Base-by-base conservation (phyloP, 2,113 vertebrate species). In the Heteronetta atricapilla region DNA sequence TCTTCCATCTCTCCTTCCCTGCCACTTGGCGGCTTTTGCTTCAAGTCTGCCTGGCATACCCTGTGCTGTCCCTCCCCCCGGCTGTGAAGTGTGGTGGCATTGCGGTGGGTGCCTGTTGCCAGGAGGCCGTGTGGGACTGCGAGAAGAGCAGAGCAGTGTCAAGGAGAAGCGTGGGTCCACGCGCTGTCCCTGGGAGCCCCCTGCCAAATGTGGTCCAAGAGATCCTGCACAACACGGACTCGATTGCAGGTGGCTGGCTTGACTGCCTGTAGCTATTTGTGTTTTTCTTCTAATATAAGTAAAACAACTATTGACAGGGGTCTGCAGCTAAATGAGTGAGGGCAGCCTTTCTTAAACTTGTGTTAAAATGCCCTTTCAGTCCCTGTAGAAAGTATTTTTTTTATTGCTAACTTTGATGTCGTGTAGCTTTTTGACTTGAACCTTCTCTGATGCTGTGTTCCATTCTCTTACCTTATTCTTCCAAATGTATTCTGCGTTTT, bases 151-250 rank as follows among this genome's bases (percentile, higher is more conserved):
- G 60, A 56, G 42, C 25, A 55, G 29, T 26, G 63, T 1, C 0
- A 2, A 48, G 58, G 44, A 23, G 20, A 52, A 14, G 15, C n/a
- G 76, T 7, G 46, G 33, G 14, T 52, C 44, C 22, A 6, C 29
- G 19, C 26, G 14, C 21, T 25, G 5, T 53, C 16, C 38, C 16
- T 62, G 46, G 16, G 40, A 94, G 3, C 21, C 6, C 9, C 11
- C 2, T 14, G 36, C 7, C 56, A 89, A 46, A 19, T 28, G 7
- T 17, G 38, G 0, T 6, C 5, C 1, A 3, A 7, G 46, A 42
- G 72, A 66, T 31, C 46, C 17, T 42, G 36, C 4, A 5, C 10
- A 9, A 2, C 5, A 3, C 63, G 55, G n/a, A 11, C 22, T 38
- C 79, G 16, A 38, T 22, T 64, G 38, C 0, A 2, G 31, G 13